Conservation (phyloP, 2,888 invertebrate genomes). For the Rhingia rostrata region DNA sequence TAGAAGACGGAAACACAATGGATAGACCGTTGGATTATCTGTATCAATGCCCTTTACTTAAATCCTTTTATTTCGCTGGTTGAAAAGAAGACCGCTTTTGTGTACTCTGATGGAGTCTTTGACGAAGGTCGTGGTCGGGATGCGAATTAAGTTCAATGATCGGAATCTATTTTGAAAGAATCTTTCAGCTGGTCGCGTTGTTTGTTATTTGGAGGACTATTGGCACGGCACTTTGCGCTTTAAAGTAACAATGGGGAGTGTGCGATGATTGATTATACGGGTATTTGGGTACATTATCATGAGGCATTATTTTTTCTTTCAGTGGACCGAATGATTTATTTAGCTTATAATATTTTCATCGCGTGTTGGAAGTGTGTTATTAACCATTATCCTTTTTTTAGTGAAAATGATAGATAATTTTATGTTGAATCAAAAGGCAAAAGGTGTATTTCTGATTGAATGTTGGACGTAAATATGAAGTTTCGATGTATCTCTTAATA, state of each 20-base stretch:
- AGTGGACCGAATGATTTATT: conserved; percentile 62
- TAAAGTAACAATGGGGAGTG: conserved; percentile 49
- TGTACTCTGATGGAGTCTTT: conserved; percentile 23
- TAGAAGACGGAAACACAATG: conserved; percentile 12
- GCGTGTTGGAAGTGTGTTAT: neutral
- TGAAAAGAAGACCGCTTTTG: conserved; percentile 17
- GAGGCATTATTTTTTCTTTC: conserved; percentile 42
- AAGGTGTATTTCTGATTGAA: too few species aligned
- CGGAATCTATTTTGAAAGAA: conserved; percentile 24
- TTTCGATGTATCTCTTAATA: neutral
- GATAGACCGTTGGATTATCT: conserved; percentile 45
- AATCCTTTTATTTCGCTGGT: conserved; percentile 35
- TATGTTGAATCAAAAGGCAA: too few species aligned
- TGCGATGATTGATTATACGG: conserved; percentile 62
- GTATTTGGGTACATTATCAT: conserved; percentile 19
- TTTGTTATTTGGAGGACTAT: conserved; percentile 26
- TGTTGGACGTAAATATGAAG: too few species aligned
- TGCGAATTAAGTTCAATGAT: conserved; percentile 59
- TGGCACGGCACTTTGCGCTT: conserved; percentile 38
- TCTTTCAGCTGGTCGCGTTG: neutral
- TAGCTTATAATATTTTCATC: conserved; percentile 24
- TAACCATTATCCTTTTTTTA: neutral
- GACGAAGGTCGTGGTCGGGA: conserved; percentile 39
- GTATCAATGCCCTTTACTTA: conserved; percentile 48
- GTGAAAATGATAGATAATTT: conserved; percentile 2